phyloP scores from a whole-genome alignment of 2,797 vertebrate genomes.

The Coreius guichenoti region DNA sequence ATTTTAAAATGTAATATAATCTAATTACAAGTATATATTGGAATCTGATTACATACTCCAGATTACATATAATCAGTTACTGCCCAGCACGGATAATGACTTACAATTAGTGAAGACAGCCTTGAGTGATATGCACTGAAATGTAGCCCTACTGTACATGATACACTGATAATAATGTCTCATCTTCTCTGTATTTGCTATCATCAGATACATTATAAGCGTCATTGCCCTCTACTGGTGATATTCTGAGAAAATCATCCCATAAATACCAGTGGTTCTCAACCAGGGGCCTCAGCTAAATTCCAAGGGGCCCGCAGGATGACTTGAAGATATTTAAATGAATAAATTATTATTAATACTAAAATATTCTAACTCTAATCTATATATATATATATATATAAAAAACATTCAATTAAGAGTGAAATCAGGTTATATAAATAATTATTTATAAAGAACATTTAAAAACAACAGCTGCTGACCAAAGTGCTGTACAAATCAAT shows the following conservation, averaged over 20 bases:
- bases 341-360: not conserved
- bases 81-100: not conserved
- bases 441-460: not conserved
- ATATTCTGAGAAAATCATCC: not conserved
- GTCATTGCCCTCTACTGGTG: slow-evolving; percentile 37
- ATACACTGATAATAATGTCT: not conserved
- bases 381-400: not conserved
- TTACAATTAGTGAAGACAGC: not conserved
- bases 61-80: not conserved
- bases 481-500: not conserved
- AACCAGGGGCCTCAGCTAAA: not conserved
- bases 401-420: no score
- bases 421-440: not conserved
- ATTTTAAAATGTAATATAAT: not conserved
- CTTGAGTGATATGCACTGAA: not conserved
- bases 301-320: not conserved
- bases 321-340: not conserved
- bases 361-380: not conserved
- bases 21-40: not conserved
- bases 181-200: not conserved
- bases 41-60: not conserved
- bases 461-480: not conserved
- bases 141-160: not conserved
- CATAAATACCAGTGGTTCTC: not conserved
- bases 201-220: not conserved